Base-by-base conservation (phyloP, 2,888 invertebrate genomes). In the Andrena bucephala region DNA sequence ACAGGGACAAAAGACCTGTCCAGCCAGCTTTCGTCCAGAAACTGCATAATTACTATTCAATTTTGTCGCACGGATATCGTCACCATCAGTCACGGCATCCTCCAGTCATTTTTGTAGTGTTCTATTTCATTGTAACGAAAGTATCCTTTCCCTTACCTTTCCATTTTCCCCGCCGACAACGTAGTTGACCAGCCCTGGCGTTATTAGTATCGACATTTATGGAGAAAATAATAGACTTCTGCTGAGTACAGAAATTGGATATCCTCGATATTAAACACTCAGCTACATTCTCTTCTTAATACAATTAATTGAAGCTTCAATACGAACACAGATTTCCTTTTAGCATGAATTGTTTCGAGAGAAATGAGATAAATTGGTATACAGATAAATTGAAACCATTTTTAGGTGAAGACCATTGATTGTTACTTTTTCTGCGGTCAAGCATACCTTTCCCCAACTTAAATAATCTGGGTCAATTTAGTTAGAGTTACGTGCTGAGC, bases 1-100 rank as follows among this genome's bases (percentile, higher is more conserved):
- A 27, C 52, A 36, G 5, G 7, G 36, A n/a, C 52, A 50, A 65
- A 72, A 72, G 36, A 31, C 27, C 63, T 33, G 33, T 62, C 33
- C 60, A 27, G n/a, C 20, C 50, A 69, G 36, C 10, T 27, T 70
- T 66, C 66, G 52, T 33, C 5, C 36, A 24, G 65, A 36, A 50
- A 50, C 48, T 57, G 54, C 62, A 42, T 83, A 77, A 83, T 83
- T 83, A 77, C 74, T 76, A 77, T 83, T 63, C 66, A 54, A 73
- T 77, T 60, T 69, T 31, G 42, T 79, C 62, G 31, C 42, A 52
- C 48, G 68, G 68, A 70, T 77, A 77, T 73, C 65, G 73, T 83
- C 77, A 62, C 65, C 57, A 81, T 76, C 67, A 63, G 71, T 75
- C 68, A 68, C 54, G 54, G 42, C 20, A 36, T 50, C 24, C 27